phyloP scores from a whole-genome alignment of 2,888 invertebrate genomes.

The Polyommatus iphigenia region DNA sequence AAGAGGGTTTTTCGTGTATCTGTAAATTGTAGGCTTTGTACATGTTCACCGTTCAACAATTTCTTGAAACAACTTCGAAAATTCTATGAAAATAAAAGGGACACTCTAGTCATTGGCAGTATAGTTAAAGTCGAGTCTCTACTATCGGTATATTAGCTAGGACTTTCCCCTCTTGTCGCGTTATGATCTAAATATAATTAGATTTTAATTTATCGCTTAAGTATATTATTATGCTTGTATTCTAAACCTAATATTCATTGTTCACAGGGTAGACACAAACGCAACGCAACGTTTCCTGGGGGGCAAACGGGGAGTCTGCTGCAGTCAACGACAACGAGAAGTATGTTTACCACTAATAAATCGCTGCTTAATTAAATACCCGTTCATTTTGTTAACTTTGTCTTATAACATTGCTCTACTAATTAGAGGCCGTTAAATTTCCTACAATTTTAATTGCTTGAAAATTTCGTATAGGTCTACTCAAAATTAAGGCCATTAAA shows the following conservation, averaged over 20 bases:
- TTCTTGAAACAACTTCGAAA: no score
- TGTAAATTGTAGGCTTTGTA: no score
- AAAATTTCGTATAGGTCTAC: no score
- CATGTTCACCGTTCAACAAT: no score
- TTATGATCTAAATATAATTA: no score
- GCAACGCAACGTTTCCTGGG: constrained; percentile 89
- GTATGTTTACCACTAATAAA: constrained; percentile 61
- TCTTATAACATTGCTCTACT: neutral
- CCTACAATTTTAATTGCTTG: no score
- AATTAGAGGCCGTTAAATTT: neutral
- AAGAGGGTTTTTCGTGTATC: neutral
- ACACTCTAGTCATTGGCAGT: no score
- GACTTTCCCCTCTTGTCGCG: no score
- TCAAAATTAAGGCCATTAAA: neutral
- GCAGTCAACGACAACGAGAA: constrained; percentile 82
- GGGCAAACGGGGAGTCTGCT: constrained; percentile 84
- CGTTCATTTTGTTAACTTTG: neutral
- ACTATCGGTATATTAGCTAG: no score
- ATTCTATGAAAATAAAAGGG: no score
- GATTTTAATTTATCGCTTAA: neutral
- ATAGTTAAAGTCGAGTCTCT: no score
- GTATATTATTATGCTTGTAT: neutral
- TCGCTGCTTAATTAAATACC: neutral
- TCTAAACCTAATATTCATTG: constrained; percentile 41
- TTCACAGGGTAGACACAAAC: constrained; percentile 86